A percentile compares a stretch with the other conserved stretches of the same genome.
Evolutionary conservation across 2,888 invertebrate species (phyloP).

Genomic region (Venustoraphidia nigricollis): DNA sequence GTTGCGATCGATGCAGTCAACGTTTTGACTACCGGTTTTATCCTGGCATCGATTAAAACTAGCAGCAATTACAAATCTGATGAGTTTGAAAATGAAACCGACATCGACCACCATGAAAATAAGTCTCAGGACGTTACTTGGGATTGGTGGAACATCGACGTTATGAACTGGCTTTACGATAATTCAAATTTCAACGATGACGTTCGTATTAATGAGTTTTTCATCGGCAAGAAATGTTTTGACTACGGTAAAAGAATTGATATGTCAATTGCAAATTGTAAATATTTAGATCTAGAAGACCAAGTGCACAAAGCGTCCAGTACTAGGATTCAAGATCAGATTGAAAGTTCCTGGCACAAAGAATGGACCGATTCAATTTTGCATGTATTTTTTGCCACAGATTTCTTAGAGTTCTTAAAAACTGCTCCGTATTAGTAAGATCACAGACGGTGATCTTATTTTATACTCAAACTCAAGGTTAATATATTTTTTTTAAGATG

Average conservation of each 20-base stretch:
- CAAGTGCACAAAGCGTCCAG: slow-evolving; percentile 25
- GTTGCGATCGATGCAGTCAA: slow-evolving; percentile 18
- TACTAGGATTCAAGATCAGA: slow-evolving; percentile 25
- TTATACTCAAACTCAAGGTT: too few species aligned
- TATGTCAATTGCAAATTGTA: slow-evolving; percentile 17
- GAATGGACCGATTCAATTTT: slow-evolving; percentile 25
- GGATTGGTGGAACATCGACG: slow-evolving; percentile 28
- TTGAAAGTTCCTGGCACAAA: slow-evolving; percentile 27
- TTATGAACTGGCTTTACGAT: slow-evolving; percentile 26
- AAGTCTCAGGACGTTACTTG: slow-evolving; percentile 19
- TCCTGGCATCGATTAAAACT: slow-evolving; percentile 21
- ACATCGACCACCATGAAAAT: slow-evolving; percentile 7
- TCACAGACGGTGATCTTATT: too few species aligned
- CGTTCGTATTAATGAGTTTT: too few species aligned
- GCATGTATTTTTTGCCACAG: not conserved
- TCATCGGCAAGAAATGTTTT: not conserved
- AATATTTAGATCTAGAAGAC: slow-evolving; percentile 21
- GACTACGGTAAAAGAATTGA: slow-evolving; percentile 15
- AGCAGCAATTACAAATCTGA: not conserved
- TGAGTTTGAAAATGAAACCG: slow-evolving; percentile 7
- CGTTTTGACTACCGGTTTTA: slow-evolving; percentile 23
- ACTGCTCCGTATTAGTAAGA: too few species aligned
- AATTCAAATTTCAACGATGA: slow-evolving; percentile 16
- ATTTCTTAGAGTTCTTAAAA: too few species aligned
- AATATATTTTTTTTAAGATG: too few species aligned